Evolutionary conservation across 2,888 invertebrate species (phyloP).

Genomic region (Odontomyia ornata): DNA sequence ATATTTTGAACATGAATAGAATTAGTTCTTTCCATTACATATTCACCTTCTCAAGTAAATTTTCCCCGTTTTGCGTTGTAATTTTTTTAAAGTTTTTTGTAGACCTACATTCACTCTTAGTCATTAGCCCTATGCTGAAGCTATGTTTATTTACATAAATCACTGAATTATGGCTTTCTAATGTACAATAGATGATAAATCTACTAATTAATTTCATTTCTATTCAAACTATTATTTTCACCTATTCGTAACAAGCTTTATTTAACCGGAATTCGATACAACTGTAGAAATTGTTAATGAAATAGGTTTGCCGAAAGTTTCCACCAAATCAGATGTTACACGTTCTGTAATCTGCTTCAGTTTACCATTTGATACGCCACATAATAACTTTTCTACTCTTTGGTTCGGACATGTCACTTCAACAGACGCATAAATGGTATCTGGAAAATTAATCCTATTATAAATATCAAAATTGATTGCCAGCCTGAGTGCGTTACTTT

Average conservation of each 20-base stretch:
- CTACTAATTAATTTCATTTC: too few species aligned
- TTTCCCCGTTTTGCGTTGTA: too few species aligned
- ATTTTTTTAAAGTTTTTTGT: too few species aligned
- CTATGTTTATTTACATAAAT: too few species aligned
- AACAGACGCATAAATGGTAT: conserved; percentile 68
- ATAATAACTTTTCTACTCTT: conserved; percentile 72
- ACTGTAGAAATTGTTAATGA: conserved; percentile 61
- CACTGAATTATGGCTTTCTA: too few species aligned
- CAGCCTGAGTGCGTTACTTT: conserved; percentile 60
- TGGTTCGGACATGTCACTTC: conserved; percentile 71
- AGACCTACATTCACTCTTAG: too few species aligned
- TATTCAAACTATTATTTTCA: too few species aligned
- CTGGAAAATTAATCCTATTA: conserved; percentile 59
- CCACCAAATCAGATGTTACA: conserved; percentile 71
- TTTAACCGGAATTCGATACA: conserved; percentile 47
- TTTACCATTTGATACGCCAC: conserved; percentile 74
- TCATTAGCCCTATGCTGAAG: too few species aligned
- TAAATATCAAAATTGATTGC: conserved; percentile 5
- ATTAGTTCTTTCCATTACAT: too few species aligned
- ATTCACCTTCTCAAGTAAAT: too few species aligned
- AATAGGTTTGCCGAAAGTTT: conserved; percentile 71
- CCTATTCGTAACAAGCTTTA: background rate
- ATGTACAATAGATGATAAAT: too few species aligned
- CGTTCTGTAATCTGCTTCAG: conserved; percentile 76
- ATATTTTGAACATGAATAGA: too few species aligned